Conservation (phyloP, 1,140 invertebrate species). For the Frieseomelitta varia region DNA sequence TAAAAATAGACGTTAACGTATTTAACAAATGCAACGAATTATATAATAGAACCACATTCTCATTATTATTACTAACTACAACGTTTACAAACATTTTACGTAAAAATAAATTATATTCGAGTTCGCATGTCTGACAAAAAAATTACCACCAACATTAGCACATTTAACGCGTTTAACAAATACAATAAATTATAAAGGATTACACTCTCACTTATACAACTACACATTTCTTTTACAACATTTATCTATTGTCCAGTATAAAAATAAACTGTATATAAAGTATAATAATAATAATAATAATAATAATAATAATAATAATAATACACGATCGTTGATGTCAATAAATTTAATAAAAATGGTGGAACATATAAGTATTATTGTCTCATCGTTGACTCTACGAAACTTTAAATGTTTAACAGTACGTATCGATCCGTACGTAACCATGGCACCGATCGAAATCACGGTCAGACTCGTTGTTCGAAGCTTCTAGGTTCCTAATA, state of each 20-base stretch:
- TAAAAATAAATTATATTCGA: neutral
- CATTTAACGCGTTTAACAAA: neutral
- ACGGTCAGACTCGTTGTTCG: neutral
- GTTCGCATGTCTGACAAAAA: neutral
- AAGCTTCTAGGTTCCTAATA: conserved; percentile 69
- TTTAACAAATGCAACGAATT: neutral
- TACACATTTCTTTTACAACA: too few relatives aligned
- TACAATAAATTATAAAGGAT: neutral
- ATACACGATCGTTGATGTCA: too few relatives aligned
- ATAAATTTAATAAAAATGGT: too few relatives aligned
- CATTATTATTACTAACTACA: neutral
- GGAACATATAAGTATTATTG: too few relatives aligned
- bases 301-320: too few relatives aligned
- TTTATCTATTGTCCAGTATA: too few relatives aligned
- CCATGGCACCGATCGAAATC: neutral
- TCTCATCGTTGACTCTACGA: neutral
- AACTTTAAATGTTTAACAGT: neutral
- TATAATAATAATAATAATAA: too few relatives aligned
- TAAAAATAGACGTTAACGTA: neutral
- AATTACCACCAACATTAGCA: neutral
- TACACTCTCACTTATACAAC: too few relatives aligned
- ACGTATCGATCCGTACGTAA: neutral
- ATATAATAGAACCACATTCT: neutral
- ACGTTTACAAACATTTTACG: neutral
- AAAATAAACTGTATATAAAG: too few relatives aligned